A percentile compares a stretch with the other conserved stretches of the same genome.
Evolutionary conservation across 2,113 vertebrate genomes (phyloP).

Genomic region (Panurus biarmicus): DNA sequence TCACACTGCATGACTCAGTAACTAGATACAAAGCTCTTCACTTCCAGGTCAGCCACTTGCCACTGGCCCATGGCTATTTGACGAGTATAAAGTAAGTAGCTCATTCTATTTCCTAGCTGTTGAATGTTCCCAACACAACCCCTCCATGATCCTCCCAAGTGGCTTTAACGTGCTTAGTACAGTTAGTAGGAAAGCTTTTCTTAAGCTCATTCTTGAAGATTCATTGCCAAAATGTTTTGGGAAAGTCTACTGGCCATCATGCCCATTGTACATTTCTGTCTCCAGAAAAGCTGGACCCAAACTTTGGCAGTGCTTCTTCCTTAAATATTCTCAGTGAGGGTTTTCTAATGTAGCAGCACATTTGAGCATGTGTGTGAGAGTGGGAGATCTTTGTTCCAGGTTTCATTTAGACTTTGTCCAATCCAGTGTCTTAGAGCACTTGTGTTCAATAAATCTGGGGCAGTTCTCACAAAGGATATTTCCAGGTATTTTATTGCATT

Average conservation of each 20-base stretch:
- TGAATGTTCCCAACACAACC: background rate
- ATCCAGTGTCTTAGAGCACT: background rate
- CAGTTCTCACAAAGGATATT: background rate
- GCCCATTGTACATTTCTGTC: background rate
- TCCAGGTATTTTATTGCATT: background rate
- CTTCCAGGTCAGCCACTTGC: slow-evolving; percentile 4
- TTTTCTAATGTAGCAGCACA: background rate
- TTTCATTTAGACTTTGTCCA: background rate
- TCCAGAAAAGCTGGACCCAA: background rate
- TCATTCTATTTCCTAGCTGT: background rate
- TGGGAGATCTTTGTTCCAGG: background rate
- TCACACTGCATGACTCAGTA: background rate
- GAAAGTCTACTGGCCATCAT: background rate
- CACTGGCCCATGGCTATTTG: background rate
- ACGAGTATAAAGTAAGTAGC: background rate
- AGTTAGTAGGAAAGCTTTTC: background rate
- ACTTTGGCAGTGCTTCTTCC: background rate
- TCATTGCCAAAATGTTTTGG: background rate
- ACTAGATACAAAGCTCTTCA: background rate
- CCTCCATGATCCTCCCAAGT: background rate
- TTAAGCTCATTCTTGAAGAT: background rate
- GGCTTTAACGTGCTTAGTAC: background rate
- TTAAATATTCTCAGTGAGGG: background rate
- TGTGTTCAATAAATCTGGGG: background rate
- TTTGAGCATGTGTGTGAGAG: background rate